phyloP scores from a whole-genome alignment of 2,113 vertebrate species.

The Anolis carolinensis region DNA sequence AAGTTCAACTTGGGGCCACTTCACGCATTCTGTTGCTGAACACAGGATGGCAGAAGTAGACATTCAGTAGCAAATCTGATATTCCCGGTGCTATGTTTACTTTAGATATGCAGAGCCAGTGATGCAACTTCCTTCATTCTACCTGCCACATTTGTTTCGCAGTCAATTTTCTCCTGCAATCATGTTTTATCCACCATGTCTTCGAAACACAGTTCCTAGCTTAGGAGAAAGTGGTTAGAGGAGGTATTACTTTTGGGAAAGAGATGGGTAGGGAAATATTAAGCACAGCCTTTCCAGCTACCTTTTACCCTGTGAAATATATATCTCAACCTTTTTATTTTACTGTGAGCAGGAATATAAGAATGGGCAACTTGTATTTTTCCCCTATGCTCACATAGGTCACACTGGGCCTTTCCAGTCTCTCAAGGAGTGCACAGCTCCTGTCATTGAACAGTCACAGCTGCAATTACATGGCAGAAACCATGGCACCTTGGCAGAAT shows the following conservation, averaged over 20 bases:
- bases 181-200: neutral
- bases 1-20: neutral
- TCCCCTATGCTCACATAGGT: neutral
- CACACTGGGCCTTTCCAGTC: neutral
- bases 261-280: neutral
- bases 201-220: neutral
- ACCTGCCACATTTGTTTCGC: neutral
- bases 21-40: neutral
- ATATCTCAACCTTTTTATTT: neutral
- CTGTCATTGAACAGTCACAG: too few relatives aligned
- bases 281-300: neutral
- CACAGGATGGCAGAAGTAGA: neutral
- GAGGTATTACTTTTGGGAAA: neutral
- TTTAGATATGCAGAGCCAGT: neutral
- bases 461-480: too few relatives aligned
- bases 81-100: too few relatives aligned
- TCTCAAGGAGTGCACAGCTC: too few relatives aligned
- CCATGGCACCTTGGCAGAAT: too few relatives aligned
- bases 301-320: neutral
- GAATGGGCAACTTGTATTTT: neutral
- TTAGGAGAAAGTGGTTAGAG: neutral
- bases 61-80: too few relatives aligned
- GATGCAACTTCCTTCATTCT: neutral
- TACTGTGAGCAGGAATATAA: neutral
- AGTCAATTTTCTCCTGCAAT: too few relatives aligned